phyloP scores from a whole-genome alignment of 2,113 vertebrate genomes.

The Apteryx mantelli region DNA sequence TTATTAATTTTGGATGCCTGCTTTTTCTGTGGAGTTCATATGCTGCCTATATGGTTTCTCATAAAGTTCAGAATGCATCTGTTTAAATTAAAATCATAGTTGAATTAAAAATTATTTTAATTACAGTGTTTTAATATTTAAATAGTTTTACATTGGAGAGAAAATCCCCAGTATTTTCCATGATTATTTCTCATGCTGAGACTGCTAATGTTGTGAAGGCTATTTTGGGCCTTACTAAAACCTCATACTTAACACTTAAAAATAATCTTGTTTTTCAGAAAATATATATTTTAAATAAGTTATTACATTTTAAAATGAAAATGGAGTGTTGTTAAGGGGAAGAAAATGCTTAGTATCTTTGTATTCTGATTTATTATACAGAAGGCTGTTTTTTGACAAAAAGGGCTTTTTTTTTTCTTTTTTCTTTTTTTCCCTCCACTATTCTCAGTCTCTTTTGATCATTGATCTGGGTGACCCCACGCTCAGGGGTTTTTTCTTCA shows the following conservation, averaged over 20 bases:
- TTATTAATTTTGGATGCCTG: not conserved
- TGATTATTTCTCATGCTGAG: not conserved
- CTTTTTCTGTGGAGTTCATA: not conserved
- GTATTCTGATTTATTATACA: constrained; percentile 73
- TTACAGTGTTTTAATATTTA: not conserved
- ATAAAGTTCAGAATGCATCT: not conserved
- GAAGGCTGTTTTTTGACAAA: constrained; percentile 71
- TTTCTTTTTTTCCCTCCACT: constrained; percentile 51
- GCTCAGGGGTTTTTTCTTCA: constrained; percentile 84
- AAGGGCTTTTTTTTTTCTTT: not conserved
- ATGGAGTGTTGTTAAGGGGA: not conserved
- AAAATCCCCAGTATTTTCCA: not conserved
- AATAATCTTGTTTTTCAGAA: not conserved
- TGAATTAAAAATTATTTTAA: not conserved
- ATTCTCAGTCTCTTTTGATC: constrained; percentile 89
- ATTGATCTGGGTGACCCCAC: constrained; percentile 91
- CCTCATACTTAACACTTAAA: not conserved
- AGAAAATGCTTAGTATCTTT: constrained; percentile 57
- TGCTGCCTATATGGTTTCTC: not conserved
- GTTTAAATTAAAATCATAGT: not conserved
- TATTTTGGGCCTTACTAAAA: not conserved
- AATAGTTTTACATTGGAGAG: not conserved
- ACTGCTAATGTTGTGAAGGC: not conserved
- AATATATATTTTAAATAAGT: constrained; percentile 22
- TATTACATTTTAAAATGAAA: constrained; percentile 48